Evolutionary conservation across 2,888 invertebrate genomes (phyloP).

Genomic region (Papilio protenor): DNA sequence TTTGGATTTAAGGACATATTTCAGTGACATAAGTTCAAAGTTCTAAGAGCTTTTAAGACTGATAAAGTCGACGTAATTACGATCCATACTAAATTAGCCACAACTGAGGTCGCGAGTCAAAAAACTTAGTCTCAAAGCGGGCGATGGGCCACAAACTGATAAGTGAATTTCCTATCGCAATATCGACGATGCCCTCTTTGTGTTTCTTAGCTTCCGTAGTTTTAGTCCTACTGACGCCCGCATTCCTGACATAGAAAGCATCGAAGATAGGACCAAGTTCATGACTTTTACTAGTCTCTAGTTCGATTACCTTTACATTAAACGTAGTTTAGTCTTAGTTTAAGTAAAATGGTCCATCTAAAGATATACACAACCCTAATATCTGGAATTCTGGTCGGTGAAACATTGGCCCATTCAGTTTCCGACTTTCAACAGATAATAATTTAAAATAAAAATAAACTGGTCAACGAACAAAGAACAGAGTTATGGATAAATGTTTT

Average conservation of each 20-base stretch:
- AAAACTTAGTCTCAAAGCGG: constrained; percentile 65
- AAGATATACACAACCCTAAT: neutral
- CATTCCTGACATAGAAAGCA: constrained; percentile 36
- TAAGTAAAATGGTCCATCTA: neutral
- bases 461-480: constrained; percentile 53
- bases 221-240: constrained; percentile 39
- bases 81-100: constrained; percentile 51
- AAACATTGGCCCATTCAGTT: constrained; percentile 8
- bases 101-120: constrained; percentile 64
- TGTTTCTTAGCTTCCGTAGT: constrained; percentile 39
- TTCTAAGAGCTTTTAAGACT: neutral
- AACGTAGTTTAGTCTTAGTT: neutral
- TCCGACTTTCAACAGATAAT: constrained; percentile 25
- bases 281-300: constrained; percentile 10
- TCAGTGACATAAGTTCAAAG: neutral
- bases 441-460: constrained; percentile 55
- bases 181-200: constrained; percentile 49
- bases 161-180: constrained; percentile 71
- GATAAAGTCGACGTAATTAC: constrained; percentile 8
- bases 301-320: neutral
- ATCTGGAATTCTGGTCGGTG: neutral
- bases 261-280: constrained; percentile 18
- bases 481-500: constrained; percentile 63
- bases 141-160: constrained; percentile 53
- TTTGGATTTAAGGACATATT: neutral